These are phyloP conservation scores for Acanthurus leucopareius DNA, from an alignment of 2,797 vertebrate species.

Conservation along the genomic window DNA sequence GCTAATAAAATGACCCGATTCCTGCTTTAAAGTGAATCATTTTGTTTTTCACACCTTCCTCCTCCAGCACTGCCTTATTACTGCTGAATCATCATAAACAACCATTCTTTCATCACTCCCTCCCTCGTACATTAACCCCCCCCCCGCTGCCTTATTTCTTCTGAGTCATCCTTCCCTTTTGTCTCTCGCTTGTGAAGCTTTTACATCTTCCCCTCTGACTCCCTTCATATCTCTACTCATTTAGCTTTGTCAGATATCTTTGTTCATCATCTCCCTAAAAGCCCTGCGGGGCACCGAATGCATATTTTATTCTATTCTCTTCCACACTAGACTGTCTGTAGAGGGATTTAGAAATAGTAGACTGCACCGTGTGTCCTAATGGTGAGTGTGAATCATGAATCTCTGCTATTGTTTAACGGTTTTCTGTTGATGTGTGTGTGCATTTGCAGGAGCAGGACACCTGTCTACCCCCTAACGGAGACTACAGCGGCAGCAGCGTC, in stretches of 20 bases:
- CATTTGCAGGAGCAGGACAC: slow-evolving; percentile 89
- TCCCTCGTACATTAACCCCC: slow-evolving; percentile 32
- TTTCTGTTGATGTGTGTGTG: slow-evolving; percentile 22
- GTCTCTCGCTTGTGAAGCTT: slow-evolving; percentile 35
- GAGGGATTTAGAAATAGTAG: slow-evolving; percentile 49
- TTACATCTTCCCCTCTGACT: slow-evolving; percentile 27
- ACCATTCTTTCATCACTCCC: slow-evolving; percentile 38
- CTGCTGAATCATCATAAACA: slow-evolving; percentile 74
- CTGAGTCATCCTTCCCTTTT: slow-evolving; percentile 68
- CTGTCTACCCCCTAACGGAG: slow-evolving; percentile 95
- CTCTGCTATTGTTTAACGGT: slow-evolving; percentile 35
- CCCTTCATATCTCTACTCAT: slow-evolving; percentile 44
- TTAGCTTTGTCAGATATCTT: slow-evolving; percentile 51
- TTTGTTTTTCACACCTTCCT: slow-evolving; percentile 56
- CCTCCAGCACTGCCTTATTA: slow-evolving; percentile 58
- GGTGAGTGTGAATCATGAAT: slow-evolving; percentile 26
- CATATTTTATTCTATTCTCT: slow-evolving; percentile 26
- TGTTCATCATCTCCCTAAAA: slow-evolving; percentile 53
- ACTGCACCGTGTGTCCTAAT: slow-evolving; percentile 38
- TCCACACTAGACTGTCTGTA: slow-evolving; percentile 36
- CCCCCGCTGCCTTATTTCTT: slow-evolving; percentile 41
- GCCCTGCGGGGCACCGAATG: slow-evolving; percentile 22
- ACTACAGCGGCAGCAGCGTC: slow-evolving; percentile 94
- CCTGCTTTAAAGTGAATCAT: slow-evolving; percentile 46
- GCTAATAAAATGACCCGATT: slow-evolving; percentile 33